Evolutionary conservation across 2,797 vertebrate genomes (phyloP).

Genomic region (Coranthus polyacanthus): DNA sequence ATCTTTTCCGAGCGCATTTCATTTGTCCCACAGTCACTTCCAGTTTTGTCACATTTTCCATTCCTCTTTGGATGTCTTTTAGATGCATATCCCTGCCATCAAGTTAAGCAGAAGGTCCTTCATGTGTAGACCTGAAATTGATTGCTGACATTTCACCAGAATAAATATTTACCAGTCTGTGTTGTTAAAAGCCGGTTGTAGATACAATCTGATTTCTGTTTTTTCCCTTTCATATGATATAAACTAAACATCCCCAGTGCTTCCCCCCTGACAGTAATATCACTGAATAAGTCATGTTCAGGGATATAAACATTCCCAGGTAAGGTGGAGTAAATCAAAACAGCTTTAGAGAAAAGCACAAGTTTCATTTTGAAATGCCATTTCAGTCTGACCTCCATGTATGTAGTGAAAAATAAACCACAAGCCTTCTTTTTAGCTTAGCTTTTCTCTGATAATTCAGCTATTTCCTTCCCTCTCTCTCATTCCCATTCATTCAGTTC

Average conservation of each 20-base stretch:
- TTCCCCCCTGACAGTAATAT: conserved; percentile 55
- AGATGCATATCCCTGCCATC: conserved; percentile 13
- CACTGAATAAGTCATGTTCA: conserved; percentile 72
- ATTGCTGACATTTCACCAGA: conserved; percentile 55
- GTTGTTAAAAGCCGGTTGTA: conserved; percentile 30
- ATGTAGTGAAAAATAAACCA: conserved; percentile 32
- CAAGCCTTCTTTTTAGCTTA: conserved; percentile 41
- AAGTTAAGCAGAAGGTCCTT: conserved; percentile 6
- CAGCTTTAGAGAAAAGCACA: conserved; percentile 40
- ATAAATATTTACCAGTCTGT: conserved; percentile 53
- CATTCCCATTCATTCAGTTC: conserved; percentile 30
- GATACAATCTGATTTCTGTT: conserved; percentile 41
- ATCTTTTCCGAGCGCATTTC: conserved; percentile 8
- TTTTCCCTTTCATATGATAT: conserved; percentile 29
- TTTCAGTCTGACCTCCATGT: conserved; percentile 51
- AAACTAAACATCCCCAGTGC: conserved; percentile 56
- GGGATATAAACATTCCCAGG: conserved; percentile 67
- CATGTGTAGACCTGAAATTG: conserved; percentile 17
- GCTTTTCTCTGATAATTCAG: conserved; percentile 46
- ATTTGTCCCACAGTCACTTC: conserved; percentile 10
- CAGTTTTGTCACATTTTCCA: neutral
- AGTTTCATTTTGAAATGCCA: conserved; percentile 45
- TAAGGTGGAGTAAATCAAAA: conserved; percentile 62
- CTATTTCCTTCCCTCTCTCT: conserved; percentile 12
- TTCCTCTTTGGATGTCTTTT: neutral